Conservation (phyloP, 2,888 invertebrate species). For the Thalpophila matura region DNA sequence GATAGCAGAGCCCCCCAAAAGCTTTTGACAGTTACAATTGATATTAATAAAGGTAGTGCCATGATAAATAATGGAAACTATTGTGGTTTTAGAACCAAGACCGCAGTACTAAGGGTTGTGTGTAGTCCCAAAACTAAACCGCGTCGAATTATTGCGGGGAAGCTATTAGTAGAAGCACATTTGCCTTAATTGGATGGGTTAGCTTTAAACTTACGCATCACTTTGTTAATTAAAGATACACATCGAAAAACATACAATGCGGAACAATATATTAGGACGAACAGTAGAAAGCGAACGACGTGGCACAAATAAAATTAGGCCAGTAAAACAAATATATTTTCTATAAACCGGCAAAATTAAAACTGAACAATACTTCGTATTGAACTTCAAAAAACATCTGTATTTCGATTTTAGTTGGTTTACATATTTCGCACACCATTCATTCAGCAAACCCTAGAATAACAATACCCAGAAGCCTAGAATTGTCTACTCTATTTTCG, state of each 20-base stretch:
- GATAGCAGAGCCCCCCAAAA: neutral
- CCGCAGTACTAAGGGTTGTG: slow-evolving; percentile 40
- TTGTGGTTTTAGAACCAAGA: slow-evolving; percentile 26
- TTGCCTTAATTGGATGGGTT: slow-evolving; percentile 51
- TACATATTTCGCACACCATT: no score
- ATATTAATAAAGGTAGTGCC: slow-evolving; percentile 26
- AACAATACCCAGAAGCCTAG: no score
- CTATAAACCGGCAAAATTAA: no score
- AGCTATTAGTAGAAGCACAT: slow-evolving; percentile 49
- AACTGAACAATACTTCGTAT: no score
- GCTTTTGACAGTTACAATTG: slow-evolving; percentile 11
- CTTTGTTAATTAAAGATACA: slow-evolving; percentile 53
- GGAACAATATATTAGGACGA: neutral
- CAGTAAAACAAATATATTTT: no score
- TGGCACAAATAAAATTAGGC: no score
- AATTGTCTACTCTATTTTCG: no score
- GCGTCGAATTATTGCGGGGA: slow-evolving; percentile 42
- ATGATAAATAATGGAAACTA: slow-evolving; percentile 28
- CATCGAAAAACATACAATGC: slow-evolving; percentile 16
- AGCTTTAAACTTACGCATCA: slow-evolving; percentile 36
- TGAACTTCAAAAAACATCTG: no score
- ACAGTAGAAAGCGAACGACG: no score
- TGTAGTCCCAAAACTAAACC: slow-evolving; percentile 49
- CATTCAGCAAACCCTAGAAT: no score
- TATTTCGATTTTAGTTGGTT: no score